phyloP scores from a whole-genome alignment of 2,797 vertebrate species.

The Pipistrellus nathusii region DNA sequence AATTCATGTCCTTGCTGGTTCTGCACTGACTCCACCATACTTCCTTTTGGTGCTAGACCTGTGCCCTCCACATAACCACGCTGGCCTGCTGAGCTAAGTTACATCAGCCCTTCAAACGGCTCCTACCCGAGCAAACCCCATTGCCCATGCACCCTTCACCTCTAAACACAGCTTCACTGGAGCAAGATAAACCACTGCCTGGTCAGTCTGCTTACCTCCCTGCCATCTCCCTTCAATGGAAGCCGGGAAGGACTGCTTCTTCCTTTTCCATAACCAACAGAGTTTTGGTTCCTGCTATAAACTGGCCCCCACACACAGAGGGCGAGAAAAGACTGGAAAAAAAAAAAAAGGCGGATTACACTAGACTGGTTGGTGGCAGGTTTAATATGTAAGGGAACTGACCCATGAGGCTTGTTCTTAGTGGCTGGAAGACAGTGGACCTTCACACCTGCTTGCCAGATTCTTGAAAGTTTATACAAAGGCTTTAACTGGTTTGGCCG shows the following conservation, averaged over 20 bases:
- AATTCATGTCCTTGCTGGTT: neutral
- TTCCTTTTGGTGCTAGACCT: neutral
- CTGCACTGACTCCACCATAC: neutral
- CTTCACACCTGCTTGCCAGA: neutral
- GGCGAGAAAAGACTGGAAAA: neutral
- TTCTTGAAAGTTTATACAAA: neutral
- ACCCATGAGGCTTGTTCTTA: neutral
- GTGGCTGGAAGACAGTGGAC: neutral
- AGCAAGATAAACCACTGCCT: neutral
- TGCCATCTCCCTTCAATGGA: neutral
- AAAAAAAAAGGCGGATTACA: neutral
- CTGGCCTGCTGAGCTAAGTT: neutral
- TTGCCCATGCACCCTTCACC: neutral
- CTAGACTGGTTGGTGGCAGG: neutral
- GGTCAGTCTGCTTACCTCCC: neutral
- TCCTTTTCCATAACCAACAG: neutral
- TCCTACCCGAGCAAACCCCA: neutral
- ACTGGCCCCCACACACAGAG: neutral
- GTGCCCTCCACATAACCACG: neutral
- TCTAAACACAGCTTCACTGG: neutral
- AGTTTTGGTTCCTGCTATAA: neutral
- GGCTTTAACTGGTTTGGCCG: neutral
- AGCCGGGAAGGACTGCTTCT: neutral
- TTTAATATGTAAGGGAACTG: neutral
- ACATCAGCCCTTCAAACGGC: neutral